Percentiles rank a stretch among this genome's conserved stretches.
Evolutionary conservation across 1,140 invertebrate genomes (phyloP).

Genomic region (Micrasema longulum): DNA sequence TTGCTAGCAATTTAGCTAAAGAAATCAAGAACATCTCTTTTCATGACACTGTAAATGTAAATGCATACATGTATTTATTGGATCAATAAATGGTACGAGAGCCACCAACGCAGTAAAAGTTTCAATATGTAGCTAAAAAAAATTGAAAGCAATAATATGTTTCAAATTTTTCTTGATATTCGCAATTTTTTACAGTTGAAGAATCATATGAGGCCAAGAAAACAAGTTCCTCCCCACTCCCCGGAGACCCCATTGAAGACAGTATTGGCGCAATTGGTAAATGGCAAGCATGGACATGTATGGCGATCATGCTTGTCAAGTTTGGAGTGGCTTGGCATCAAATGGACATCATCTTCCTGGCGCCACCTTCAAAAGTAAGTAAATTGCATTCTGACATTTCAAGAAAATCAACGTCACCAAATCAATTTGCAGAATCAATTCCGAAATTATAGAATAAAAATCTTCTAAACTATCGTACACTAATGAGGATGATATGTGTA

Average conservation of each 20-base stretch:
- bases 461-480: too few species aligned
- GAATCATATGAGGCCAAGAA: slow-evolving; percentile 54
- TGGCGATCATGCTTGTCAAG: slow-evolving; percentile 75
- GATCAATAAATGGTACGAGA: too few species aligned
- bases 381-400: too few species aligned
- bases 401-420: too few species aligned
- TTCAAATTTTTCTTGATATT: neutral
- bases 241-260: slow-evolving; percentile 57
- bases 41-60: too few species aligned
- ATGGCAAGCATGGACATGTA: slow-evolving; percentile 78
- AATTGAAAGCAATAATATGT: neutral
- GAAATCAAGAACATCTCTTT: too few species aligned
- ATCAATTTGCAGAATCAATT: too few species aligned
- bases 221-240: neutral
- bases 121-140: neutral
- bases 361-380: slow-evolving; percentile 65
- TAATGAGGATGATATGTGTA: too few species aligned
- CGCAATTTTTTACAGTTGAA: slow-evolving; percentile 53
- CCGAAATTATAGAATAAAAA: too few species aligned
- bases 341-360: slow-evolving; percentile 74
- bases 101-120: neutral
- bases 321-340: slow-evolving; percentile 82
- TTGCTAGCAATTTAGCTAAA: too few species aligned
- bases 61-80: too few species aligned
- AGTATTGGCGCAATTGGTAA: slow-evolving; percentile 76